phyloP scores from a whole-genome alignment of 2,888 invertebrate genomes.

The Seira musarum region DNA sequence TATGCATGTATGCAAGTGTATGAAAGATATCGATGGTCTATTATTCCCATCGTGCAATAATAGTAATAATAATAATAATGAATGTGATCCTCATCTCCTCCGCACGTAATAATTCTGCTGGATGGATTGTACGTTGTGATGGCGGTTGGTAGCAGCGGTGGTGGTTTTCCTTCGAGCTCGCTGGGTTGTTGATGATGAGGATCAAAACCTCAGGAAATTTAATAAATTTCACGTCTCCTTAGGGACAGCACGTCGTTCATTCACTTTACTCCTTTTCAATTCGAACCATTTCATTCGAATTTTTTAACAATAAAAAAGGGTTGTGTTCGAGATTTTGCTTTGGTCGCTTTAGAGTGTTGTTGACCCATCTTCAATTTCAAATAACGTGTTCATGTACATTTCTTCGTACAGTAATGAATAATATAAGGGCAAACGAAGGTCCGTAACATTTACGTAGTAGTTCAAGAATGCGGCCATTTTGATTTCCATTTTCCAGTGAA shows the following conservation, averaged over 20 bases:
- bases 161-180: no score
- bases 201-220: neutral
- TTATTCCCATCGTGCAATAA: constrained; percentile 2
- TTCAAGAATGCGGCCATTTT: no score
- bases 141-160: no score
- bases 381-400: no score
- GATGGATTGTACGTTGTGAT: no score
- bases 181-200: neutral
- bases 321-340: neutral
- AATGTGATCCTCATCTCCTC: neutral
- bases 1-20: constrained; percentile 11
- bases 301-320: neutral
- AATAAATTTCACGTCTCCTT: neutral
- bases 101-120: no score
- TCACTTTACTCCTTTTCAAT: neutral
- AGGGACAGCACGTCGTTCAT: neutral
- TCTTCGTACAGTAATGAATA: no score
- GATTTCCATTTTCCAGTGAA: no score
- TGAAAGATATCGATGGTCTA: neutral
- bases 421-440: no score
- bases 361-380: no score
- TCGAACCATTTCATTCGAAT: neutral
- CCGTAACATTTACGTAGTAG: no score
- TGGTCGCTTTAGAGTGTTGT: no score
- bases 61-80: neutral